phyloP scores from a whole-genome alignment of 2,113 vertebrate species.

The Sphyrna mokarran region DNA sequence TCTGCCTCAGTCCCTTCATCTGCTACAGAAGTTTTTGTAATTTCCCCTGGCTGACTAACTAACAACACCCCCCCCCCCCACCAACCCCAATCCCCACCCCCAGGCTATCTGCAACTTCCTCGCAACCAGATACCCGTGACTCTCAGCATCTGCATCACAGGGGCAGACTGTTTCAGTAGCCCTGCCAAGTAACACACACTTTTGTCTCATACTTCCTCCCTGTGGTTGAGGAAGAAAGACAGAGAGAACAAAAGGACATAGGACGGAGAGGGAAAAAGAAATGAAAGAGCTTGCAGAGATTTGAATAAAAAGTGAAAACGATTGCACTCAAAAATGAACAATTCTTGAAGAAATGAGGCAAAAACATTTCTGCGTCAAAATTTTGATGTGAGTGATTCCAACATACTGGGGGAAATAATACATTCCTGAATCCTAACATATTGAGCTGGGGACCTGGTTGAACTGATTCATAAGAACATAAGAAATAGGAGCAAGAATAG shows the following conservation, averaged over 20 bases:
- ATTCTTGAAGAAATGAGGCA: background rate
- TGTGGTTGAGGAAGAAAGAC: background rate
- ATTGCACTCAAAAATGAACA: background rate
- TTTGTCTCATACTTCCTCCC: background rate
- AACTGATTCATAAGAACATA: background rate
- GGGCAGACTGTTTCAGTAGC: background rate
- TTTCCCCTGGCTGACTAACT: background rate
- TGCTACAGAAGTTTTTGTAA: slow-evolving; percentile 4
- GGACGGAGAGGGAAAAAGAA: background rate
- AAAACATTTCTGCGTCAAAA: background rate
- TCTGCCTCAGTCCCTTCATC: background rate
- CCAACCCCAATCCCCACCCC: too few relatives aligned
- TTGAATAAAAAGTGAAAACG: background rate
- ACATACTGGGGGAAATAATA: background rate
- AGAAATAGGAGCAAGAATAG: too few relatives aligned
- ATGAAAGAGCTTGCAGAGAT: background rate
- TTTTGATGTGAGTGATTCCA: background rate
- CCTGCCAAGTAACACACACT: background rate
- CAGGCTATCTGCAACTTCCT: background rate
- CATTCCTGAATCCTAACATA: background rate
- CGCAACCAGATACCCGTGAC: background rate
- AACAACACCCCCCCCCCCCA: too few relatives aligned
- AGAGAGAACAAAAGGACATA: background rate
- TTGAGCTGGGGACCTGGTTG: background rate
- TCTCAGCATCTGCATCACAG: background rate